Percentiles rank a stretch among this genome's conserved stretches.
Conservation (phyloP, 2,113 vertebrate genomes). For the Rhinolophus sinicus region DNA sequence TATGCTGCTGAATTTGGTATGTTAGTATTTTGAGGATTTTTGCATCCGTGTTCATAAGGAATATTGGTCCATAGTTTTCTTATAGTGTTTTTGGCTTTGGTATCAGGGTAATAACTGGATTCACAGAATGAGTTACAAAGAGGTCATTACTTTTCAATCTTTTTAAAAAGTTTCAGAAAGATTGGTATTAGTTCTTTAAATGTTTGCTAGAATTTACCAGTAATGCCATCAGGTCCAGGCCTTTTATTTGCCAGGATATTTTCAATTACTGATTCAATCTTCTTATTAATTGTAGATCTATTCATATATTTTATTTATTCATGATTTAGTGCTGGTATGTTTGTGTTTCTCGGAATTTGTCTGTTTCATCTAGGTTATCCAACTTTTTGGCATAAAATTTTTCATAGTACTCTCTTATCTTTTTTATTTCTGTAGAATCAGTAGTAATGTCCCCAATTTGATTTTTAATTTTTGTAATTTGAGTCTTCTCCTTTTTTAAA, state of each 20-base stretch:
- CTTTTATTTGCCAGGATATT: background rate
- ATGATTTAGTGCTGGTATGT: background rate
- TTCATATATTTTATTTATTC: background rate
- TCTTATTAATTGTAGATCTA: background rate
- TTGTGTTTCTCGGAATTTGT: background rate
- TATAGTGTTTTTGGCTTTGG: background rate
- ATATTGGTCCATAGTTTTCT: background rate
- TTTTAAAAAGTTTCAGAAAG: background rate
- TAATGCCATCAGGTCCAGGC: background rate
- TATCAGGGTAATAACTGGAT: background rate
- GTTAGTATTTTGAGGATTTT: background rate
- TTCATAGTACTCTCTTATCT: background rate
- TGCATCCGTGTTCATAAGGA: background rate
- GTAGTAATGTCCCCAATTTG: background rate
- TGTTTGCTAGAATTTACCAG: background rate
- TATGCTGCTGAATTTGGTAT: background rate
- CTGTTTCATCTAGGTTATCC: background rate
- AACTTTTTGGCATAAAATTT: background rate
- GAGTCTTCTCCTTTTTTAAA: background rate
- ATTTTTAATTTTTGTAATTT: background rate
- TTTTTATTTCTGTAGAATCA: background rate
- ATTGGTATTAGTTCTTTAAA: background rate
- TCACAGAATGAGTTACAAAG: background rate
- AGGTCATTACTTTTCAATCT: background rate
- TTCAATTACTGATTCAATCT: background rate